Evolutionary conservation across 2,888 invertebrate genomes (phyloP).

Genomic region (Sepioteuthis lessoniana): DNA sequence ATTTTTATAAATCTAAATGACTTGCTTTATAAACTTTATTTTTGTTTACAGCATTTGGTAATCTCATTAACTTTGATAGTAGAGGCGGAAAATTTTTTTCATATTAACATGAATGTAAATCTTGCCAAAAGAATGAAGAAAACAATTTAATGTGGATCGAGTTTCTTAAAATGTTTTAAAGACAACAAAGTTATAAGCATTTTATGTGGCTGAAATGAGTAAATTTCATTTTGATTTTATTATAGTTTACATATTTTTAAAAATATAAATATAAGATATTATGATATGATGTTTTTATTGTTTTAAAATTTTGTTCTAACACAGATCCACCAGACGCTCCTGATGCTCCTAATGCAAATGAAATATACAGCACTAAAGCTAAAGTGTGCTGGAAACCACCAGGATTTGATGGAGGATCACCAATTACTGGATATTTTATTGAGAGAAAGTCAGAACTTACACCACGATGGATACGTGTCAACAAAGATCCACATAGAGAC

Average conservation of each 20-base stretch:
- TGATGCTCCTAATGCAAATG: slow-evolving; percentile 67
- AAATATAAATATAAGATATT: not conserved
- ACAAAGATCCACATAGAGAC: slow-evolving; percentile 65
- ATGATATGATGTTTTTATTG: not conserved
- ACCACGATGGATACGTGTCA: slow-evolving; percentile 69
- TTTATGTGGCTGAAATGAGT: too few relatives aligned
- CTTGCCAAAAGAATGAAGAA: too few relatives aligned
- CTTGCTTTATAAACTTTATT: too few relatives aligned
- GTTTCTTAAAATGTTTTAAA: too few relatives aligned
- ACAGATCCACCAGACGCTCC: slow-evolving; percentile 72
- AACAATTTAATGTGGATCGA: too few relatives aligned
- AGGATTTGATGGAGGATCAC: slow-evolving; percentile 73
- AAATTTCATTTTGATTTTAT: too few relatives aligned
- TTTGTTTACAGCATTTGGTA: too few relatives aligned
- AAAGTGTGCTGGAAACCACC: slow-evolving; percentile 76
- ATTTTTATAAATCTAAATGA: too few relatives aligned
- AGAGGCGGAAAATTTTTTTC: too few relatives aligned
- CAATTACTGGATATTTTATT: slow-evolving; percentile 72
- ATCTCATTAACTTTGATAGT: too few relatives aligned
- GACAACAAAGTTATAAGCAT: too few relatives aligned
- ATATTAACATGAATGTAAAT: too few relatives aligned
- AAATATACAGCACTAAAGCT: slow-evolving; percentile 67
- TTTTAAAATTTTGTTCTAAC: slow-evolving; percentile 47
- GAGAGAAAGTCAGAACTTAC: slow-evolving; percentile 70
- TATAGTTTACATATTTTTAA: not conserved